A percentile compares a stretch with the other conserved stretches of the same genome.
Conservation (phyloP, 2,113 vertebrate species). For the Calonectris borealis region DNA sequence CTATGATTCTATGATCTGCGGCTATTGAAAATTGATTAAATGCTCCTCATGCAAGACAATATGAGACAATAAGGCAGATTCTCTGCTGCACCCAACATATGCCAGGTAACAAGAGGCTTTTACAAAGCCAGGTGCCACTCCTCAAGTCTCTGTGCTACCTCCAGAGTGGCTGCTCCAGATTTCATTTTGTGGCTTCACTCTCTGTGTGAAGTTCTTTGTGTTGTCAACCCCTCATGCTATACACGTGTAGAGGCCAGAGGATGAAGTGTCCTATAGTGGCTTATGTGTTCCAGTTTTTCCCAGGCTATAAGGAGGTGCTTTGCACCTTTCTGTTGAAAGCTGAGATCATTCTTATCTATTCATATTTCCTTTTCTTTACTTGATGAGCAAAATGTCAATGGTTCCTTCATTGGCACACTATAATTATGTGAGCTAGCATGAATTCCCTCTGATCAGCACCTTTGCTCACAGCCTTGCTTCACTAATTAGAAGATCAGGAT, state of each 20-base stretch:
- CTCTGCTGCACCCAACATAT: neutral
- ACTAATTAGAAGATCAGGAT: neutral
- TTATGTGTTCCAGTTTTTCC: neutral
- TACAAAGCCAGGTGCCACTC: neutral
- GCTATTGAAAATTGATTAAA: neutral
- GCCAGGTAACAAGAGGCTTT: neutral
- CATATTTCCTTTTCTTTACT: neutral
- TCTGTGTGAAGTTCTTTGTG: neutral
- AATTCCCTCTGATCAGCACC: neutral
- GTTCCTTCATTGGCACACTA: neutral
- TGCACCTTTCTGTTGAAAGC: neutral
- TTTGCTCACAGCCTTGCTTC: neutral
- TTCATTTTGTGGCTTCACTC: neutral
- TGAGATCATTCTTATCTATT: neutral
- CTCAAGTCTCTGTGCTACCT: neutral
- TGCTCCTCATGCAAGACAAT: neutral
- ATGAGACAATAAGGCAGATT: neutral
- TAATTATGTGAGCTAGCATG: neutral
- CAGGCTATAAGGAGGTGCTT: neutral
- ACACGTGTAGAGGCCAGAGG: accelerated
- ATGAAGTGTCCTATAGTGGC: accelerated
- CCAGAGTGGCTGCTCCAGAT: neutral
- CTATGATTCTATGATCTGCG: neutral
- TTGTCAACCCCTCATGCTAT: neutral
- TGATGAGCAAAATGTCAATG: neutral